A percentile compares a stretch with the other conserved stretches of the same genome.
These are phyloP conservation scores for Oscheius sp. DNA, from an alignment of 1,140 invertebrate species.

Conservation along the genomic window DNA sequence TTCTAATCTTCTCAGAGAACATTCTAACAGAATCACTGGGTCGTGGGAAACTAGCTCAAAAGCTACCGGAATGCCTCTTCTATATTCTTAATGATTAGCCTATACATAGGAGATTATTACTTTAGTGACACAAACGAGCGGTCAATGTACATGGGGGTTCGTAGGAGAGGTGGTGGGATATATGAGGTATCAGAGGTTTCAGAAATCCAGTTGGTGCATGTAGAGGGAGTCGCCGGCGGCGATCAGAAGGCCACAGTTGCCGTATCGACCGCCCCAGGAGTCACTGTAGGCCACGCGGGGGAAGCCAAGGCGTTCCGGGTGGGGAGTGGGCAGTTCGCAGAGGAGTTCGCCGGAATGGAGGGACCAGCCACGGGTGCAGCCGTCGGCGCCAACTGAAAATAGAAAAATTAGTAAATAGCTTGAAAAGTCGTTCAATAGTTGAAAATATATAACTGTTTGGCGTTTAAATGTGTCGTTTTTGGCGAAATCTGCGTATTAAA, in stretches of 20 bases:
- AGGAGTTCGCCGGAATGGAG: neutral
- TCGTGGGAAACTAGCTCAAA: neutral
- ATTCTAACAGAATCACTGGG: neutral
- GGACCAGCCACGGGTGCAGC: slow-evolving; percentile 7
- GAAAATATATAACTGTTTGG: too few species aligned
- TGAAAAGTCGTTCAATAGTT: too few species aligned
- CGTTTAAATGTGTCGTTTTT: too few species aligned
- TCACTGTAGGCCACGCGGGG: neutral
- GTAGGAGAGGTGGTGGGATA: neutral
- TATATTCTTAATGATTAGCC: neutral
- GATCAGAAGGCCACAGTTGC: neutral
- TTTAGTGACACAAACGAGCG: neutral
- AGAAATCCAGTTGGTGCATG: neutral
- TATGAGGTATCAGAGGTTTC: neutral
- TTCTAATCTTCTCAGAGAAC: neutral
- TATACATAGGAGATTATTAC: too few species aligned
- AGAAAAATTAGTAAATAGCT: neutral
- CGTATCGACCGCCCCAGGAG: neutral
- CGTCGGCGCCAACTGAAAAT: neutral
- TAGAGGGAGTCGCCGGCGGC: neutral
- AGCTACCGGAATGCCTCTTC: neutral
- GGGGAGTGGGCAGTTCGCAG: neutral
- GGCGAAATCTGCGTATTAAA: too few species aligned
- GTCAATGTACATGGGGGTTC: neutral
- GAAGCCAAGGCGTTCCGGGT: neutral